Base-by-base conservation (phyloP, 2,888 invertebrate genomes). In the Coenonympha glycerion region DNA sequence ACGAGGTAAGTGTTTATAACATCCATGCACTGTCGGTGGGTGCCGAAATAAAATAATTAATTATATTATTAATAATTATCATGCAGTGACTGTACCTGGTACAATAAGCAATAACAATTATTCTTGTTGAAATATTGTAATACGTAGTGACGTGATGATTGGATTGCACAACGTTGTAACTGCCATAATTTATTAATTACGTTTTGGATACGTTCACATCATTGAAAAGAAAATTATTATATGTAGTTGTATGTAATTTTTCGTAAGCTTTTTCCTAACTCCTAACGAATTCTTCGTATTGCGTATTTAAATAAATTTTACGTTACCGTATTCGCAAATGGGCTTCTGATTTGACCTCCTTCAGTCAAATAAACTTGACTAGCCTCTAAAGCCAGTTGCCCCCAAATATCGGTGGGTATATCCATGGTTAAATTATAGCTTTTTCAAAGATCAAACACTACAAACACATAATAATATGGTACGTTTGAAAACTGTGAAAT, bases 331-430 rank as follows among this genome's bases (percentile, higher is more conserved):
- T 90, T 91, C 52, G 94, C 93, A 74, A 95, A 95, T 56, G 93
- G 94, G 77, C 95, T 95, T 71, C 93, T 91, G 64, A 92, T 85
- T 63, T 90, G 89, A 52, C 93, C 93, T 57, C 92, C 93, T 81
- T 95, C 95, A 31, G 92, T 91, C 60, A 95, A 88, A 80, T 95
- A 95, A 59, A 95, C 93, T 83, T 95, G 94, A 64, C 93, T 92
- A 47, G 94, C 94, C 81, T 96, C 95, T 53, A 95, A 89, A 55
- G 95, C 95, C 68, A 96, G 87, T 79, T 96, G 95, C 42, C 95
- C 95, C 95, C 95, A 95, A 68, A 96, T 92, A 88, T 95, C 93
- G 47, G 92, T 90, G 40, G 90, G 88, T 61, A 92, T 85, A 89
- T 92, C 92, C 92, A 92, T 92, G 49, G 53, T 53, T 9, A 47